Percentiles rank a stretch among this genome's conserved stretches.
Conservation (phyloP, 2,113 vertebrate species). For the Enhydra lutris region DNA sequence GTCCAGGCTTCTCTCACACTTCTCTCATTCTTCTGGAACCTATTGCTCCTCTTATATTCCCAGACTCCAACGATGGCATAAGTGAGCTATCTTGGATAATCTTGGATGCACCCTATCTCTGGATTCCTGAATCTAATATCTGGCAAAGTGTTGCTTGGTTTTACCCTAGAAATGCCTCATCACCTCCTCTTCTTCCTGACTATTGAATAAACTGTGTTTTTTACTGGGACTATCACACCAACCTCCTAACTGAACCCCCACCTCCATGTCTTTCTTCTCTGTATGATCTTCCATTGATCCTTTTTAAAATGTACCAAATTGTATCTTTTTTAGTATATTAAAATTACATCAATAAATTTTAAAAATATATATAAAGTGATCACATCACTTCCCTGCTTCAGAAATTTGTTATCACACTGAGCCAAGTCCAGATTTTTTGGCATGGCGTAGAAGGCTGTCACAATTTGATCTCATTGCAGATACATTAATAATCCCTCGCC, state of each 20-base stretch:
- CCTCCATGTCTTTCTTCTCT: not conserved
- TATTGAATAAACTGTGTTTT: not conserved
- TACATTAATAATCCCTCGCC: not conserved
- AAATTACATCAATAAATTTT: not conserved
- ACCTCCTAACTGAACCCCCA: not conserved
- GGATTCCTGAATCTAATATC: not conserved
- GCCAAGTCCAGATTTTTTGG: not conserved
- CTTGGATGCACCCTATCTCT: not conserved
- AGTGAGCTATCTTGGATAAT: not conserved
- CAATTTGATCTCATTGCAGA: not conserved
- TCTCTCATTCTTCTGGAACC: not conserved
- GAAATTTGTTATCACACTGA: not conserved
- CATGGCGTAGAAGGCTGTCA: not conserved
- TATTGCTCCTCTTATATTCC: not conserved
- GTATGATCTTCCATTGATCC: not conserved
- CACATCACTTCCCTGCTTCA: not conserved
- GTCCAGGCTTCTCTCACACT: not conserved
- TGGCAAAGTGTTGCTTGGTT: not conserved
- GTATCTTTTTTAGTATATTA: not conserved
- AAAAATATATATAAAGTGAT: not conserved
- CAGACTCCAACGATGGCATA: not conserved
- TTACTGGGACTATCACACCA: not conserved
- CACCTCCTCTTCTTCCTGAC: not conserved
- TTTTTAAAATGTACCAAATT: not conserved
- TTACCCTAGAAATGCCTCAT: not conserved